Conservation (phyloP, 1,140 invertebrate species). For the Nylanderia fulva region DNA sequence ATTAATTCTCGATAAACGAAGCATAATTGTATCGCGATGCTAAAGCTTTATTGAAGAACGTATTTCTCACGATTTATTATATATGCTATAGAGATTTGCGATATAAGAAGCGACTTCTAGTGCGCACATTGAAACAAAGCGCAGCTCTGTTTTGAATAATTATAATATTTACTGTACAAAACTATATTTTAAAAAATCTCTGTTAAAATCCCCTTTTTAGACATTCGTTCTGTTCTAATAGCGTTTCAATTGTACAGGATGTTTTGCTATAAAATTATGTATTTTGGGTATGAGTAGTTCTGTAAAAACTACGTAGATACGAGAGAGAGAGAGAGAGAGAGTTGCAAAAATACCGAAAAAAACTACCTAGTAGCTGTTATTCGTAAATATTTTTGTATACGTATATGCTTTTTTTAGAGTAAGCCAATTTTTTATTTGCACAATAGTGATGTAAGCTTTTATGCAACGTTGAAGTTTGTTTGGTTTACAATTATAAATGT, state of each 20-base stretch:
- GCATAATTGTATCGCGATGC: too few species aligned
- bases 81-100: neutral
- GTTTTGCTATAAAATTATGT: neutral
- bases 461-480: neutral
- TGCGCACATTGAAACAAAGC: conserved; percentile 73
- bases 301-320: neutral
- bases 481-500: neutral
- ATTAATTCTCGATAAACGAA: too few species aligned
- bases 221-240: neutral
- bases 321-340: conserved; percentile 46
- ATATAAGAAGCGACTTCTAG: conserved; percentile 34
- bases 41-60: too few species aligned
- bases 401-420: neutral
- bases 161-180: conserved; percentile 62
- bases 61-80: too few species aligned
- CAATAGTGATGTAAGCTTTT: neutral
- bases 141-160: conserved; percentile 77
- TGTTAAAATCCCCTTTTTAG: conserved; percentile 1
- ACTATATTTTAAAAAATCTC: neutral
- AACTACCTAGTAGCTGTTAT: neutral
- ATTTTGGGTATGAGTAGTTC: conserved; percentile 3
- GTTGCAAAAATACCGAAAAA: conserved; percentile 15
- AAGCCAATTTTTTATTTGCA: conserved; percentile 7
- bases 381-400: conserved; percentile 1
- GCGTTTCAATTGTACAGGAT: neutral